A percentile compares a stretch with the other conserved stretches of the same genome.
These are phyloP conservation scores for Alligator sinensis DNA, from an alignment of 2,113 vertebrate genomes.

Conservation along the genomic window DNA sequence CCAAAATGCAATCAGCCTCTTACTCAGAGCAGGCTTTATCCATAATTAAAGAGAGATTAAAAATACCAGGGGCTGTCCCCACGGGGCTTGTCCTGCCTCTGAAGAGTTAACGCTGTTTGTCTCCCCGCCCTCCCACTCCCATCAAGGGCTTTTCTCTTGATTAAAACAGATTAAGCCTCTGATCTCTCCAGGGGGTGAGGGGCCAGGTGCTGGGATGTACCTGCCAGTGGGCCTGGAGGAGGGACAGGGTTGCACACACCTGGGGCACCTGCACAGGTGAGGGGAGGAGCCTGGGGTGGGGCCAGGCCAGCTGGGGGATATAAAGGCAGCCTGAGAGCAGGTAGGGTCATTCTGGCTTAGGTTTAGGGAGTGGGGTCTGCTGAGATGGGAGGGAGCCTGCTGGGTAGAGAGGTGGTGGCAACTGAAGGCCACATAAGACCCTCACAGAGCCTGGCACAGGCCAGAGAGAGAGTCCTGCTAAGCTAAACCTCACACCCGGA, in stretches of 20 bases:
- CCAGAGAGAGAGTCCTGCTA: neutral
- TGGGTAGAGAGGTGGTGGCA: neutral
- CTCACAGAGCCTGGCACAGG: neutral
- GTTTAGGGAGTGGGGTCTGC: too few relatives aligned
- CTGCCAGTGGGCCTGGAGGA: neutral
- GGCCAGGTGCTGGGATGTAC: neutral
- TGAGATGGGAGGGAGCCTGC: neutral
- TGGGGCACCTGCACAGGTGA: neutral
- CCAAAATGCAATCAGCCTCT: conserved; percentile 11
- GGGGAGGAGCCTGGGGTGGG: neutral
- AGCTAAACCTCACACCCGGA: too few relatives aligned
- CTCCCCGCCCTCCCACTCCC: neutral
- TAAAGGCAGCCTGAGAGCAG: neutral
- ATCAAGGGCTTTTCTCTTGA: conserved; percentile 25
- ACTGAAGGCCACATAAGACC: neutral
- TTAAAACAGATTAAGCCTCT: conserved; percentile 15
- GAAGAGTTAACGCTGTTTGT: conserved; percentile 55
- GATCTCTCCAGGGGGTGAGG: neutral
- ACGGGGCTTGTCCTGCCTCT: conserved; percentile 41
- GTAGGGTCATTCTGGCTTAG: neutral
- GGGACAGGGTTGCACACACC: neutral
- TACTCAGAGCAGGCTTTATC: conserved; percentile 71
- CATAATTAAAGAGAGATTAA: conserved; percentile 85
- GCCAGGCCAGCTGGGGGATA: neutral
- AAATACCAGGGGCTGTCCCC: conserved; percentile 70